A percentile compares a stretch with the other conserved stretches of the same genome.
phyloP scores from a whole-genome alignment of 2,888 invertebrate species.

The Choreutis nemorana region DNA sequence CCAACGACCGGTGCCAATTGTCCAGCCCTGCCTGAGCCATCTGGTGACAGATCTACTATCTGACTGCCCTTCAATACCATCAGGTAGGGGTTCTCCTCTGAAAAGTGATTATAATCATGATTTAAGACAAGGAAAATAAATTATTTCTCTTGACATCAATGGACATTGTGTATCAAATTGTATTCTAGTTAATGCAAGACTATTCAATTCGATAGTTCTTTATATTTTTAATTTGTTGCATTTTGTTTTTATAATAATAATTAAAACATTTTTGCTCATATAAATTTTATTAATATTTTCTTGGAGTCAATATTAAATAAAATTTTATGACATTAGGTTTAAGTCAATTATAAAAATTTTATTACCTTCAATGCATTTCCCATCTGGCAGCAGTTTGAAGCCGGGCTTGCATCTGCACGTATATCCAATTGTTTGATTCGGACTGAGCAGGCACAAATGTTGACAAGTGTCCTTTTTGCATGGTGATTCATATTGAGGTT shows the following conservation, averaged over 20 bases:
- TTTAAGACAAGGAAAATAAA: not conserved
- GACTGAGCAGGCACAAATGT: slow-evolving; percentile 92
- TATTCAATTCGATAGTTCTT: too few relatives aligned
- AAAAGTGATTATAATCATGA: too few relatives aligned
- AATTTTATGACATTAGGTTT: too few relatives aligned
- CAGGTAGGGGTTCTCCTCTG: slow-evolving; percentile 87
- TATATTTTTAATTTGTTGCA: too few relatives aligned
- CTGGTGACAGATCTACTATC: slow-evolving; percentile 84
- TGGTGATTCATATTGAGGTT: slow-evolving; percentile 81
- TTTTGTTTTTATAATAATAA: too few relatives aligned
- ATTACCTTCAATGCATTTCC: slow-evolving; percentile 73
- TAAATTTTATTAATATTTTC: too few relatives aligned
- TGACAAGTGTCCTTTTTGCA: slow-evolving; percentile 76
- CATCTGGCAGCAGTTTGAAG: slow-evolving; percentile 72
- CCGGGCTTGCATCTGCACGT: slow-evolving; percentile 94
- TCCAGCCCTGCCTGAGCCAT: slow-evolving; percentile 78
- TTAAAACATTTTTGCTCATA: too few relatives aligned
- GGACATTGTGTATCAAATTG: too few relatives aligned
- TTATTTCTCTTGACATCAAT: too few relatives aligned
- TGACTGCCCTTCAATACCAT: slow-evolving; percentile 91
- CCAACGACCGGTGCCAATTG: slow-evolving; percentile 89
- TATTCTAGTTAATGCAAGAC: not conserved
- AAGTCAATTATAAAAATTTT: slow-evolving; percentile 4
- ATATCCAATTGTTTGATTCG: slow-evolving; percentile 72
- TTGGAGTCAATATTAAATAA: too few relatives aligned